phyloP scores from a whole-genome alignment of 1,140 invertebrate species.

The Tribolium castaneum region DNA sequence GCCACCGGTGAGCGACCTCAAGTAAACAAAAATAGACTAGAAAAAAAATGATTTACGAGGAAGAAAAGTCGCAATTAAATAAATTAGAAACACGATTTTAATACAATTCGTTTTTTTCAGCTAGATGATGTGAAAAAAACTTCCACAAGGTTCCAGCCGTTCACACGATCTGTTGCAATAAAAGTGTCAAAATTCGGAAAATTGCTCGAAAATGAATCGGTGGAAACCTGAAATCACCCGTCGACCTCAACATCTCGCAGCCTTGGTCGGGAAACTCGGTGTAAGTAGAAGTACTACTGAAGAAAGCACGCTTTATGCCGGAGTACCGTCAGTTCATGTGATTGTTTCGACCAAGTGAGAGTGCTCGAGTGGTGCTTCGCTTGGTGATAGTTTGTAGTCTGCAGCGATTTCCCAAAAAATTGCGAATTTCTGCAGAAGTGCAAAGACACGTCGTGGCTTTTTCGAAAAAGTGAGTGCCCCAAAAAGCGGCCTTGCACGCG shows the following conservation, averaged over 20 bases:
- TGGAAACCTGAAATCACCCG: constrained; percentile 21
- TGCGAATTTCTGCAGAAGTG: constrained; percentile 1
- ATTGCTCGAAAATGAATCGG: background rate
- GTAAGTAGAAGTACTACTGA: constrained; percentile 1
- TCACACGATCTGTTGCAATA: no score
- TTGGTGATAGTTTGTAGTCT: constrained; percentile 25
- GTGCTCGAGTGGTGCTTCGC: background rate
- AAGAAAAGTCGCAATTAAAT: no score
- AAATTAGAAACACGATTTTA: no score
- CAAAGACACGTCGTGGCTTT: background rate
- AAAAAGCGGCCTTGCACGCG: background rate
- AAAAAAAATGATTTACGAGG: no score
- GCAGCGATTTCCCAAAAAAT: background rate
- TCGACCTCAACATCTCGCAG: constrained; percentile 23
- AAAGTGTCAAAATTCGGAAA: background rate
- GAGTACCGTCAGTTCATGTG: constrained; percentile 18
- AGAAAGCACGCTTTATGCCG: constrained; percentile 25
- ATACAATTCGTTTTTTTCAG: no score
- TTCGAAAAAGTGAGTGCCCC: background rate
- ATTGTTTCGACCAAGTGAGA: constrained; percentile 30
- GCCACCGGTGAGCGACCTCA: no score
- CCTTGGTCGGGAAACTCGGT: constrained; percentile 21
- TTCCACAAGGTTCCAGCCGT: no score
- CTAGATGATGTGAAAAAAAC: no score
- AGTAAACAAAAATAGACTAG: no score